Conservation (phyloP, 2,888 invertebrate genomes). For the Prenolepis imparis region DNA sequence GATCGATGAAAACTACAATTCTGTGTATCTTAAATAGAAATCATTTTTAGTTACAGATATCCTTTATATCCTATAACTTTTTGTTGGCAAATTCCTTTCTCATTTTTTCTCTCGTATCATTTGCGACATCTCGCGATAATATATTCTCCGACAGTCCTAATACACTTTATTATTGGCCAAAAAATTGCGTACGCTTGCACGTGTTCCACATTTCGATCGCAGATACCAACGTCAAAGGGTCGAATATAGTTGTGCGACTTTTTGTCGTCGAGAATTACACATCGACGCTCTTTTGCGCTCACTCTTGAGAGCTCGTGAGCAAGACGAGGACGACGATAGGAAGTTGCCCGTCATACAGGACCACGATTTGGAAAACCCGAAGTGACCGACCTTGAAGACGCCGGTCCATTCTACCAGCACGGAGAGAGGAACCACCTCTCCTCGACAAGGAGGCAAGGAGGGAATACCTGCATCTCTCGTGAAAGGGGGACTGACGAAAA, state of each 20-base stretch:
- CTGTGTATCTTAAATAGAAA: not conserved
- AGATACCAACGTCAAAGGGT: constrained; percentile 7
- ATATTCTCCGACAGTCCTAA: not conserved
- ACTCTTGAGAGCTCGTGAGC: constrained; percentile 19
- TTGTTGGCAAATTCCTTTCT: not conserved
- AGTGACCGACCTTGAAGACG: constrained; percentile 82
- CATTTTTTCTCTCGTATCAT: constrained; percentile 1
- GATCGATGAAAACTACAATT: not conserved
- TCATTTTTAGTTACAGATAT: constrained; percentile 10
- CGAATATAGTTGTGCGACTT: constrained; percentile 17
- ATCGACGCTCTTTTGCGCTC: constrained; percentile 44
- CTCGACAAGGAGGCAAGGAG: constrained; percentile 8
- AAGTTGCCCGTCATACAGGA: constrained; percentile 79
- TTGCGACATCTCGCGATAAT: not conserved
- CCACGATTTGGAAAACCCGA: constrained; percentile 83
- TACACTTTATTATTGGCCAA: not conserved
- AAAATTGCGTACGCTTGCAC: not conserved
- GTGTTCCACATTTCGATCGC: constrained; percentile 27
- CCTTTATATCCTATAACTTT: not conserved
- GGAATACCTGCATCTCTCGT: constrained; percentile 35
- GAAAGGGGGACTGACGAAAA: constrained; percentile 34
- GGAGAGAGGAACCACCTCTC: constrained; percentile 65
- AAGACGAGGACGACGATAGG: constrained; percentile 81
- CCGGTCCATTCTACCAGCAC: constrained; percentile 68
- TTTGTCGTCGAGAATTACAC: constrained; percentile 61